Evolutionary conservation across 2,888 invertebrate genomes (phyloP), one percentile per base, ranked within the genome.

Genomic region (Bembecia ichneumoniformis): DNA sequence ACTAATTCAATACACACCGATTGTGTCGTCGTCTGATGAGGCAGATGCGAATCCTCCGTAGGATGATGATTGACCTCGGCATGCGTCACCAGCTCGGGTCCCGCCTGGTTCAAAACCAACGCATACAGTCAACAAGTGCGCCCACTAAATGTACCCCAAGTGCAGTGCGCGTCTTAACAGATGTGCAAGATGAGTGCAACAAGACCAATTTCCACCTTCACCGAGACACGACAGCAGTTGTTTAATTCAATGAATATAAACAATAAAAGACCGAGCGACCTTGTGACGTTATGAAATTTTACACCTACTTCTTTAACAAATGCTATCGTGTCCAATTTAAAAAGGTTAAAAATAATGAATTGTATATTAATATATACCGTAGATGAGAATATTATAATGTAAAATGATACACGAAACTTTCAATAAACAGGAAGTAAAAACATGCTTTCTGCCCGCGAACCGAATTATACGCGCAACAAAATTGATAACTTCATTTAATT

Each of bases 41-140:
- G 88, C 88, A 79, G 88, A 88, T 83, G 88, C 80, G 83, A 87
- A 84, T 82, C 87, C 87, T 78, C 87, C 83, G 67, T 82, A 84
- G 77, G 87, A 82, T 81, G 84, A 87, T 87, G 88, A 78, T 88
- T 88, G 87, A 88, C 88, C 82, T 88, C 88, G 68, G 86, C 88
- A 84, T 75, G 88, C 60, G 87, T 88, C 87, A 88, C 87, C 65
- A 87, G 68, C 66, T 86, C 86, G 68, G 80, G 78, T 63, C 71
- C 81, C 73, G 53, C 68, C 82, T 82, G 65, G 3, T 36, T 36
- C 20, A 45, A 17, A 20, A 40, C 14, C n/a, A 44, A 40, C 20
- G 15, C 11, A 17, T 14, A 45, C 45, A 45, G 4, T 11, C 11
- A 45, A 45, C 15, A 45, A 14, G 40, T 40, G 5, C 40, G 13